Evolutionary conservation across 30 jellyfish, hydroid and myxozoan genomes (phyloP).

Genomic region (Hydra vulgaris): DNA sequence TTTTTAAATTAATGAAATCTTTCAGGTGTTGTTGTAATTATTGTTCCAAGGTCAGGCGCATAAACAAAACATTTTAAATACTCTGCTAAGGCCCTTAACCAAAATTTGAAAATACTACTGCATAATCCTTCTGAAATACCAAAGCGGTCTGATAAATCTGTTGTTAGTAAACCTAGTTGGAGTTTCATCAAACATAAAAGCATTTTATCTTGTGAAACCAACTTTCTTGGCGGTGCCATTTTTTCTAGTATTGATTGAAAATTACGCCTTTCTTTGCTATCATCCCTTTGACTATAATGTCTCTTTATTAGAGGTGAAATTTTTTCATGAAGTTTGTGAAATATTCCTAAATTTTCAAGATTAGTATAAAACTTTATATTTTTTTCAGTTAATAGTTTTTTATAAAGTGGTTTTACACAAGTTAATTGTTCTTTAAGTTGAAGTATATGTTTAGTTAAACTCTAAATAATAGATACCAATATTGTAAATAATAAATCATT

Average conservation of each 20-base stretch:
- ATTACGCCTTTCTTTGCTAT: not conserved
- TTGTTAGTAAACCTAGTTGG: not conserved
- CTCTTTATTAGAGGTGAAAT: not conserved
- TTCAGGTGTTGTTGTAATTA: not conserved
- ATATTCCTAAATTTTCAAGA: not conserved
- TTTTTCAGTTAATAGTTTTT: no score
- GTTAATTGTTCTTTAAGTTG: no score
- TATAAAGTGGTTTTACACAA: no score
- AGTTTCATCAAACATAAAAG: not conserved
- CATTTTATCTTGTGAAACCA: not conserved
- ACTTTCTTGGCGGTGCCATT: not conserved
- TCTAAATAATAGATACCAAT: no score
- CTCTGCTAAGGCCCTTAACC: slow-evolving; percentile 1
- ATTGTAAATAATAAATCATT: no score
- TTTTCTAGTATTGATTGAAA: not conserved
- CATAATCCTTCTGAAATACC: not conserved
- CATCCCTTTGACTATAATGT: no score
- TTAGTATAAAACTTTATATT: not conserved
- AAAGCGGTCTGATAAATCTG: not conserved
- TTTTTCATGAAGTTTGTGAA: not conserved
- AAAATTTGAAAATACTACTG: not conserved
- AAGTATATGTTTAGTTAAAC: no score
- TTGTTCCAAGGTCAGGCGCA: not conserved
- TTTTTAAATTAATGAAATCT: not conserved
- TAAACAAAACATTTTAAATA: not conserved